Evolutionary conservation across 2,888 invertebrate species (phyloP), one percentile per base, ranked within the genome.

Genomic region (Sicus ferrugineus): DNA sequence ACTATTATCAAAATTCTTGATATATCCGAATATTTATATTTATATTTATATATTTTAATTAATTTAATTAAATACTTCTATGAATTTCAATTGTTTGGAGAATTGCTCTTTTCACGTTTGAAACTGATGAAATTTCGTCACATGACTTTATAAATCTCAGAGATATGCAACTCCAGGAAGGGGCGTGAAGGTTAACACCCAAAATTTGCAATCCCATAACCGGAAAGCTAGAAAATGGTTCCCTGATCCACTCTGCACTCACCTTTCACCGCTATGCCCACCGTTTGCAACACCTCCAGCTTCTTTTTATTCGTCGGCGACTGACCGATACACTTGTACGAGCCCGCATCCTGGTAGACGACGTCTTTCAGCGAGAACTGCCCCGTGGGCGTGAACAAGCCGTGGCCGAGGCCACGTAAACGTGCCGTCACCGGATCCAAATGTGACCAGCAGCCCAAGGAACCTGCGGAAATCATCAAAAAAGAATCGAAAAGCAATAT

Each of bases 291-390:
- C 42, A 88, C 85, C 76, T 89, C 88, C 67, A 89, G 78, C 78
- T 87, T 86, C 76, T 87, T 86, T 71, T 87, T 86, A 67, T 87
- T 85, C 72, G 80, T 78, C 67, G 83, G 73, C 50, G 85, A 84
- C 72, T 86, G 85, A 38, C 86, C 89, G 56, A 91, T 90, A 84
- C 92, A 93, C 75, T 91, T 88, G 83, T 92, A 92, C 77, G 90
- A 91, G 21, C 92, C 92, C 34, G 91, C 92, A 80, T 92, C 92
- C 81, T 92, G 92, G 81, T 92, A 92, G 70, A 92, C 87, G 69
- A 92, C 90, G 76, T 90, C 89, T 77, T 90, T 91, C 46, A 92
- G 84, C 42, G 89, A 87, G 73, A 92, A 88, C 74, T 90, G 89
- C 59, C 89, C 89, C 19, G 89, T 89, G 69, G 86, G 85, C 71